Conservation (phyloP, 1,140 invertebrate species). For the Drosophila punjabiensis region DNA sequence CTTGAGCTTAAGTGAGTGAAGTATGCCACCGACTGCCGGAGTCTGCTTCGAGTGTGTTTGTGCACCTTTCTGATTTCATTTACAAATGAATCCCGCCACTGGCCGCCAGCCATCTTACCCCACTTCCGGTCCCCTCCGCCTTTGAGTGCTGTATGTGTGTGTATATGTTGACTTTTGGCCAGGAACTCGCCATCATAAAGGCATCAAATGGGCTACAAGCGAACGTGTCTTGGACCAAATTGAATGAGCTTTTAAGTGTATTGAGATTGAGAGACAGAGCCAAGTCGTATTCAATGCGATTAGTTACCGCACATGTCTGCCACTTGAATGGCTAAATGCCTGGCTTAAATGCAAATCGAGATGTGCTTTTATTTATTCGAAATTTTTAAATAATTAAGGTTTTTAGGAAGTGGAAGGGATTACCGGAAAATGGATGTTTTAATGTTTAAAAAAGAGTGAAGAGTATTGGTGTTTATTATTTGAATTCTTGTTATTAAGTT, state of each 20-base stretch:
- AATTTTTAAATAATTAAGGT: conserved; percentile 15
- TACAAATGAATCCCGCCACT: conserved; percentile 65
- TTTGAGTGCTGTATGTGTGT: conserved; percentile 8
- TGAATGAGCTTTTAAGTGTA: conserved; percentile 81
- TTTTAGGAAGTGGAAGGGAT: not conserved
- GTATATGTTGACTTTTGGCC: conserved; percentile 54
- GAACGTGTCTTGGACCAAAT: conserved; percentile 74
- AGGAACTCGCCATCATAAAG: conserved; percentile 73
- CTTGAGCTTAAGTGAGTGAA: conserved; percentile 54
- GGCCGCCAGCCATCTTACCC: conserved; percentile 38
- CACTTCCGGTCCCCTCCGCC: conserved; percentile 1
- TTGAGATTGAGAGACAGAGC: conserved; percentile 48
- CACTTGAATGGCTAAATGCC: conserved; percentile 41
- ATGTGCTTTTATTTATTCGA: not conserved
- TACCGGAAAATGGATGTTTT: not conserved
- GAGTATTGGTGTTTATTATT: too few relatives aligned
- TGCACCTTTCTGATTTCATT: conserved; percentile 79
- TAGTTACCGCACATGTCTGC: conserved; percentile 49
- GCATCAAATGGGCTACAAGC: conserved; percentile 63
- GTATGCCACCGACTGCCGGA: conserved; percentile 24
- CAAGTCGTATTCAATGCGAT: conserved; percentile 47
- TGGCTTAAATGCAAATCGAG: conserved; percentile 40
- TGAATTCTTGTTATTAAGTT: too few relatives aligned
- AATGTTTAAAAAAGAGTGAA: too few relatives aligned
- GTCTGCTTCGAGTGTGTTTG: conserved; percentile 43